Percentiles rank a stretch among this genome's conserved stretches.
Evolutionary conservation across 2,797 vertebrate species (phyloP).

Genomic region (Pipistrellus nathusii): DNA sequence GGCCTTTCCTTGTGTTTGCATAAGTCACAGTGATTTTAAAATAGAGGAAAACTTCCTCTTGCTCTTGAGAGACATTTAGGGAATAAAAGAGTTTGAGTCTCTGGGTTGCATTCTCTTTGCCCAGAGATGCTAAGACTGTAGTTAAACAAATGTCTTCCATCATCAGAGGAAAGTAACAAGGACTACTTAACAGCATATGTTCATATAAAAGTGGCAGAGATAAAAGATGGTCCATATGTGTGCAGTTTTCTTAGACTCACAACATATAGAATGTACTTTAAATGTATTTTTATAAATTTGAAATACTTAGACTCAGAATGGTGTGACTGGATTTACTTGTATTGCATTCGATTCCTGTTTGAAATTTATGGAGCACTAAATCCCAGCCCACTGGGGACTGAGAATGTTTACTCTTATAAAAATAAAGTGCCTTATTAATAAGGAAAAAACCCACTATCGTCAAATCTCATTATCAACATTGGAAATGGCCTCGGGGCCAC

Average conservation of each 20-base stretch:
- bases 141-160: not conserved
- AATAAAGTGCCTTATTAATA: constrained; percentile 45
- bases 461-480: constrained; percentile 50
- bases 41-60: not conserved
- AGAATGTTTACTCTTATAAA: constrained; percentile 43
- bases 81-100: not conserved
- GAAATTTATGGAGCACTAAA: constrained; percentile 16
- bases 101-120: not conserved
- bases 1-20: not conserved
- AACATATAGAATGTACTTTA: not conserved
- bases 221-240: not conserved
- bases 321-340: not conserved
- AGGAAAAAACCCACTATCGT: not conserved
- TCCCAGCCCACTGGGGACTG: not conserved
- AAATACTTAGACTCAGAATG: not conserved
- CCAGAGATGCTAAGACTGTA: not conserved
- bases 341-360: not conserved
- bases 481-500: not conserved
- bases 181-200: not conserved
- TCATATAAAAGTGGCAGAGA: not conserved
- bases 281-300: not conserved
- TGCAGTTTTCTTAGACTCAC: not conserved
- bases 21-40: constrained; percentile 60
- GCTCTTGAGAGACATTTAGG: not conserved
- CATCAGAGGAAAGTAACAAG: not conserved